phyloP scores from a whole-genome alignment of 1,140 invertebrate species.

The Drosophila persimilis region DNA sequence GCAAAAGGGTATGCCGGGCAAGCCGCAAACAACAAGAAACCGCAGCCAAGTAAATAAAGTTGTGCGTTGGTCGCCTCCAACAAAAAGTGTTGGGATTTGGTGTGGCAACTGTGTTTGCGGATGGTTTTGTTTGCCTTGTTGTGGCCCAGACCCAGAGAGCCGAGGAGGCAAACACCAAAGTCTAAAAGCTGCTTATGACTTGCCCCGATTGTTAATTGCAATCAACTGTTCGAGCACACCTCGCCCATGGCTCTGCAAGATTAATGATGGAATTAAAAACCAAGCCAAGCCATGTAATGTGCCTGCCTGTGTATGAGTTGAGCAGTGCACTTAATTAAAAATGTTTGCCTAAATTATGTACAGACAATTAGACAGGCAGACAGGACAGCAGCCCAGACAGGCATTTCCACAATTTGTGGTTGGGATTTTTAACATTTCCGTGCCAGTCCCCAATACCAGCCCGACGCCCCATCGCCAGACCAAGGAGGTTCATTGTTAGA shows the following conservation, averaged over 20 bases:
- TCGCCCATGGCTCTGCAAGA: conserved; percentile 31
- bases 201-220: conserved; percentile 11
- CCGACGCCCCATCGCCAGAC: not conserved
- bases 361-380: conserved; percentile 64
- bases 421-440: conserved; percentile 20
- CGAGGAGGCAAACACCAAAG: conserved; percentile 23
- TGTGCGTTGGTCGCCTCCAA: not conserved
- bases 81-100: conserved; percentile 37
- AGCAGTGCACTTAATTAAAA: conserved; percentile 63
- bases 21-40: not conserved
- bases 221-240: conserved; percentile 37
- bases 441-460: not conserved
- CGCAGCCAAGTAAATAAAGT: conserved; percentile 25
- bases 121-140: conserved; percentile 22
- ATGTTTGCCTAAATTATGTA: conserved; percentile 66
- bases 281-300: conserved; percentile 22
- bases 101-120: conserved; percentile 54
- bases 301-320: conserved; percentile 18
- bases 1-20: conserved; percentile 1
- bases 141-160: not conserved
- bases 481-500: conserved; percentile 36
- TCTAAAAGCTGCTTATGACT: conserved; percentile 12
- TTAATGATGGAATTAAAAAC: conserved; percentile 51
- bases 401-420: conserved; percentile 40
- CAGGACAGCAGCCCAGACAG: conserved; percentile 47